Percentiles rank a stretch among this genome's conserved stretches.
Conservation (phyloP, 2,113 vertebrate genomes). For the Pachypanchax playfairii region DNA sequence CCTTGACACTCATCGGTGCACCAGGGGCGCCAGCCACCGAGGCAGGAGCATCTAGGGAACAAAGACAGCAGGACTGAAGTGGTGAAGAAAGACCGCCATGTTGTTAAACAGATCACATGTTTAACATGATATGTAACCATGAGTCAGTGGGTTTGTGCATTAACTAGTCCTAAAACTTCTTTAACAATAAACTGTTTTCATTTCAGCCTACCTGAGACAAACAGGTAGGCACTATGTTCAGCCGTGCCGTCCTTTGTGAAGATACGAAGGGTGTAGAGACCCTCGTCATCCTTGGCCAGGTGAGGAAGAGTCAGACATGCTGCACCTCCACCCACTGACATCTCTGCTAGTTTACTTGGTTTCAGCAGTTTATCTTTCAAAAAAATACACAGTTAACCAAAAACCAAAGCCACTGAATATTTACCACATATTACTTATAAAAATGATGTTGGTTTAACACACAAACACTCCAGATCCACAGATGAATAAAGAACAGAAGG, state of each 20-base stretch:
- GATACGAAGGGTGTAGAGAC: constrained; percentile 92
- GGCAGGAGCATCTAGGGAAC: constrained; percentile 83
- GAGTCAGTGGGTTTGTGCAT: too few species aligned
- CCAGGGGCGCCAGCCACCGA: constrained; percentile 86
- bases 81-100: too few species aligned
- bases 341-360: constrained; percentile 84
- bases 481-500: background rate
- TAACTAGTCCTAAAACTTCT: too few species aligned
- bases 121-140: too few species aligned
- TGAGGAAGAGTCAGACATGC: constrained; percentile 88
- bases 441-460: background rate
- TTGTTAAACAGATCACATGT: too few species aligned
- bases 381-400: background rate
- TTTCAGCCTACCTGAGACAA: constrained; percentile 86
- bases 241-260: constrained; percentile 87
- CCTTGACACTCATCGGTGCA: constrained; percentile 91
- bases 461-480: background rate
- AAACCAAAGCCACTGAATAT: background rate
- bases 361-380: constrained; percentile 84
- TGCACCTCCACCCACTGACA: constrained; percentile 84
- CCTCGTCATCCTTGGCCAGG: constrained; percentile 96
- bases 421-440: background rate
- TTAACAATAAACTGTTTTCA: too few species aligned
- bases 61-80: background rate
- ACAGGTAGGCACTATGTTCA: constrained; percentile 93